A percentile compares a stretch with the other conserved stretches of the same genome.
Evolutionary conservation across 2,113 vertebrate species (phyloP).

Genomic region (Redunca redunca): DNA sequence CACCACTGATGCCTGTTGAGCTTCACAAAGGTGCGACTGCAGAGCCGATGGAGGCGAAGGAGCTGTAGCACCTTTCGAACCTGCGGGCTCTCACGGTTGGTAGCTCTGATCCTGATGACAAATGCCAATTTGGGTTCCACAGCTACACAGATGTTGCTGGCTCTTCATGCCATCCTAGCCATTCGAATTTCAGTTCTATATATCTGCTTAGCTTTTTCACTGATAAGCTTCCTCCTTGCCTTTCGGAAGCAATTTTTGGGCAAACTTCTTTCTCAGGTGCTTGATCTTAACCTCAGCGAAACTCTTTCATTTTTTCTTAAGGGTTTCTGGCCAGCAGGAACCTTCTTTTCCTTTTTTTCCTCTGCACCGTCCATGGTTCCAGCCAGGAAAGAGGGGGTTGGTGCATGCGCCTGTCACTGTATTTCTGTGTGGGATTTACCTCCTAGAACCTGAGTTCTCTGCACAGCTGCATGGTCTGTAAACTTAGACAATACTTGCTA

Average conservation of each 20-base stretch:
- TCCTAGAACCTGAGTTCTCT: neutral
- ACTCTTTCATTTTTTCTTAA: neutral
- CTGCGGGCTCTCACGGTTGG: neutral
- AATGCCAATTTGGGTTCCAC: neutral
- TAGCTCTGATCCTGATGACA: neutral
- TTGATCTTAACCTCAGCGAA: neutral
- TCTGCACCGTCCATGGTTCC: neutral
- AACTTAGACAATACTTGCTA: neutral
- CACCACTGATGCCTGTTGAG: neutral
- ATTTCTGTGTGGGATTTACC: neutral
- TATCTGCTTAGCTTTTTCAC: neutral
- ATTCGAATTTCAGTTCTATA: neutral
- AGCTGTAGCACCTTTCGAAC: neutral
- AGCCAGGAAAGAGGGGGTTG: neutral
- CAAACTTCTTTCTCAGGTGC: neutral
- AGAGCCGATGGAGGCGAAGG: accelerated
- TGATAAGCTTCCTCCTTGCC: neutral
- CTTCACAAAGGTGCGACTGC: neutral
- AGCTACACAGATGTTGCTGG: neutral
- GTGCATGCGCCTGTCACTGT: neutral
- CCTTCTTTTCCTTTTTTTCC: neutral
- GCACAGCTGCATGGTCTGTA: neutral
- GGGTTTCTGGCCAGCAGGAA: neutral
- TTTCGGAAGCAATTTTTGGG: neutral
- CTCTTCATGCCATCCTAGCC: neutral